phyloP scores from a whole-genome alignment of 37 sponge, comb jelly and placozoan genomes.

The Spongilla lacustris region DNA sequence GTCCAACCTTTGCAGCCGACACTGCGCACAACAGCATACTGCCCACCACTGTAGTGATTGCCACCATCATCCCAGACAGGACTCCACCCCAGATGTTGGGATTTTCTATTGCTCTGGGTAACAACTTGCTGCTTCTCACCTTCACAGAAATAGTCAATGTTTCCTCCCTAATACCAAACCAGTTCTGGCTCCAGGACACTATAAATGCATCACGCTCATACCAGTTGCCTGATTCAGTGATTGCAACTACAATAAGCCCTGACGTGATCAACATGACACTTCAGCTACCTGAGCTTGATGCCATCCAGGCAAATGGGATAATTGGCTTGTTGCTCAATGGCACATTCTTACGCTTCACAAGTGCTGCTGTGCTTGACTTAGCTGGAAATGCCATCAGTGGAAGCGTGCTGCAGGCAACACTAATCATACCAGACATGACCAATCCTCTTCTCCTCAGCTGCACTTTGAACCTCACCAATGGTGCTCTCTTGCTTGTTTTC shows the following conservation, averaged over 20 bases:
- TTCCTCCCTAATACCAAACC: constrained; percentile 1
- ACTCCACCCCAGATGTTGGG: constrained; percentile 48
- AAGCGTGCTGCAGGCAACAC: constrained; percentile 35
- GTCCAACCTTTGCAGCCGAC: constrained; percentile 50
- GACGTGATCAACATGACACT: constrained; percentile 23
- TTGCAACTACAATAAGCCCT: constrained; percentile 6
- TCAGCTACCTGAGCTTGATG: constrained; percentile 4
- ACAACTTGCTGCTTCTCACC: constrained; percentile 48
- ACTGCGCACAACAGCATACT: constrained; percentile 73
- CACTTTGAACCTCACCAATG: constrained; percentile 56
- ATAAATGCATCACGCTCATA: background rate
- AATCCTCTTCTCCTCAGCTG: constrained; percentile 62
- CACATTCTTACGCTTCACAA: constrained; percentile 46
- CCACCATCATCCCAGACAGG: constrained; percentile 45
- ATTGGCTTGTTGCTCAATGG: constrained; percentile 43
- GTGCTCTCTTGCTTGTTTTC: constrained; percentile 58
- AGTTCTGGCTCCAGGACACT: constrained; percentile 34
- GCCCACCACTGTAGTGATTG: constrained; percentile 27
- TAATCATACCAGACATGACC: constrained; percentile 64
- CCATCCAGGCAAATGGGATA: constrained; percentile 36
- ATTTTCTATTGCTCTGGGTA: constrained; percentile 67
- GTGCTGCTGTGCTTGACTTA: constrained; percentile 26
- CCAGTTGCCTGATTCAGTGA: constrained; percentile 21
- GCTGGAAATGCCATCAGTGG: constrained; percentile 21
- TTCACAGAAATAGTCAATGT: constrained; percentile 73